Conservation (phyloP, 1,140 invertebrate species). For the Tetranychus urticae region DNA sequence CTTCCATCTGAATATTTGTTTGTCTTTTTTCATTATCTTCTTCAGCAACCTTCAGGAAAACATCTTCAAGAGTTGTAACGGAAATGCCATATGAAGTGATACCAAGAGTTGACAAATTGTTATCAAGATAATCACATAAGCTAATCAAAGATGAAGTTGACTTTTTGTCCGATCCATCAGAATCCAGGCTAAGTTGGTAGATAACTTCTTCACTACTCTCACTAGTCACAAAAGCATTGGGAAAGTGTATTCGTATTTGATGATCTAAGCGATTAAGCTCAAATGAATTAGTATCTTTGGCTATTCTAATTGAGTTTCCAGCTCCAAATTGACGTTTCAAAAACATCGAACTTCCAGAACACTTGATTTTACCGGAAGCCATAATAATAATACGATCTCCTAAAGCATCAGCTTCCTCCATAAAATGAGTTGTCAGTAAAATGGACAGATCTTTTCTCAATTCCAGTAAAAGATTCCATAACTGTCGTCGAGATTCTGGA, state of each 20-base stretch:
- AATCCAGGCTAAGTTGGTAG: background rate
- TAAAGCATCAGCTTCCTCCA: conserved; percentile 76
- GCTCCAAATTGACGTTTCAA: conserved; percentile 25
- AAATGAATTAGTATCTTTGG: conserved; percentile 4
- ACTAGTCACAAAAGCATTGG: background rate
- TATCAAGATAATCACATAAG: conserved; percentile 39
- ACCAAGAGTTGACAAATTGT: conserved; percentile 29
- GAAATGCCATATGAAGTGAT: conserved; percentile 50
- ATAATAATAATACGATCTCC: conserved; percentile 32
- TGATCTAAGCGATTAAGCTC: background rate
- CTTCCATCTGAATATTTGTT: no score
- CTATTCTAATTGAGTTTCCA: conserved; percentile 13
- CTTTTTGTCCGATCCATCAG: background rate
- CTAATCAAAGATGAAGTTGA: background rate
- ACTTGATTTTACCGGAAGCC: conserved; percentile 26
- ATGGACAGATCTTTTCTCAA: conserved; percentile 35
- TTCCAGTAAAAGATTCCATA: conserved; percentile 31
- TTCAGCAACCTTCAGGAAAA: conserved; percentile 23
- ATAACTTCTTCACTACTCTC: background rate
- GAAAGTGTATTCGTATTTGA: background rate
- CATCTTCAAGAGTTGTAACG: conserved; percentile 58
- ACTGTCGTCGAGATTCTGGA: conserved; percentile 28
- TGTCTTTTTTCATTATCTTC: background rate
- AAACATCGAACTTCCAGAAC: conserved; percentile 28
- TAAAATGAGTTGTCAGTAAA: conserved; percentile 82